A percentile compares a stretch with the other conserved stretches of the same genome.
phyloP scores from a whole-genome alignment of 2,888 invertebrate genomes.

The Leptopilina syphax region DNA sequence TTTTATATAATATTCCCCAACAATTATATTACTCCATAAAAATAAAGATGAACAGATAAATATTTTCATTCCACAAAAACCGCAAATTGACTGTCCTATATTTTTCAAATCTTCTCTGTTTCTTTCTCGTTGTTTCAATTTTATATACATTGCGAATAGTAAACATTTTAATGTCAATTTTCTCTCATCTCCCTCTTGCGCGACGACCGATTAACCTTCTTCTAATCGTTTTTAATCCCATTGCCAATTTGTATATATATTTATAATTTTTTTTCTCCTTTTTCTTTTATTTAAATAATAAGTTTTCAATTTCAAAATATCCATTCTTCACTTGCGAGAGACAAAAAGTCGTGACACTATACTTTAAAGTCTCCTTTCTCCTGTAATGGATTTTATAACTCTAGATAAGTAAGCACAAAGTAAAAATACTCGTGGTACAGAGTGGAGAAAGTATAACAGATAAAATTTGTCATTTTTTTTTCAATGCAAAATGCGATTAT shows the following conservation, averaged over 20 bases:
- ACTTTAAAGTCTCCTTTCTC: constrained; percentile 11
- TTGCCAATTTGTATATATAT: not conserved
- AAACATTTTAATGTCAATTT: no score
- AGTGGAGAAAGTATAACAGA: constrained; percentile 9
- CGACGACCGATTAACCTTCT: not conserved
- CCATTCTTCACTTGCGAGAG: not conserved
- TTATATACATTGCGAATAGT: not conserved
- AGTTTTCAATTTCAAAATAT: constrained; percentile 22
- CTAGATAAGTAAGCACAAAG: not conserved
- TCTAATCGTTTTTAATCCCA: not conserved
- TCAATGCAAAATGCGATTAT: not conserved
- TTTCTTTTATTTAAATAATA: no score
- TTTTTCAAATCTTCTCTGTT: constrained; percentile 22
- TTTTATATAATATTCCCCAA: no score
- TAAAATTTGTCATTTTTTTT: not conserved
- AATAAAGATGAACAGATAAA: constrained; percentile 23
- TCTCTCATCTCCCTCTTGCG: not conserved
- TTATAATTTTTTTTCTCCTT: no score
- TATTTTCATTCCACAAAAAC: constrained; percentile 30
- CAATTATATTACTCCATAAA: constrained; percentile 2
- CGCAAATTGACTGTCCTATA: constrained; percentile 27
- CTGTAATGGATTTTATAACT: constrained; percentile 20
- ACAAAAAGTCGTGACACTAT: constrained; percentile 26
- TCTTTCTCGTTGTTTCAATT: not conserved
- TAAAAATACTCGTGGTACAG: constrained; percentile 2